These are phyloP conservation scores for Pelusios castaneus DNA, from an alignment of 2,113 vertebrate genomes.

Conservation along the genomic window DNA sequence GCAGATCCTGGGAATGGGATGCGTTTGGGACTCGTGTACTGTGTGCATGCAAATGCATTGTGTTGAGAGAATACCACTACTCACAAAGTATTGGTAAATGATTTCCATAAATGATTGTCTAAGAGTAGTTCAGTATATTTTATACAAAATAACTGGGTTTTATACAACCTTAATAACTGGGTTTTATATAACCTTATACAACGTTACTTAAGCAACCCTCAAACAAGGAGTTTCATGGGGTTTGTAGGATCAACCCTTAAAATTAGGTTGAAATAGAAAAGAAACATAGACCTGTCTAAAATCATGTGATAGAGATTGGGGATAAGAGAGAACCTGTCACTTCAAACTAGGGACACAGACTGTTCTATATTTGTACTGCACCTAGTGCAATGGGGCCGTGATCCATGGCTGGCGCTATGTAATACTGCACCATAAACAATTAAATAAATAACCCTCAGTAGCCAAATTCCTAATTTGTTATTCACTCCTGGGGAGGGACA, in stretches of 20 bases:
- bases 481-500: background rate
- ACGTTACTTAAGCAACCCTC: background rate
- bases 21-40: background rate
- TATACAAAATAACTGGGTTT: background rate
- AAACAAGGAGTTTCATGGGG: background rate
- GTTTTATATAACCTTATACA: too few species aligned
- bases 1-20: background rate
- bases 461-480: background rate
- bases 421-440: background rate
- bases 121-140: background rate
- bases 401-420: background rate
- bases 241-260: background rate
- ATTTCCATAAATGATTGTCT: background rate
- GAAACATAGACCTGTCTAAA: background rate
- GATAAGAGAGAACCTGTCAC: background rate
- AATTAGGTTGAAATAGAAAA: background rate
- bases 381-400: accelerated
- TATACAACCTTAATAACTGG: too few species aligned
- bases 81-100: background rate
- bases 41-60: accelerated
- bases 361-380: background rate
- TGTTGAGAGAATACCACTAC: background rate
- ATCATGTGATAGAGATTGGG: background rate
- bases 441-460: background rate
- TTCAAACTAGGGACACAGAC: background rate